A percentile compares a stretch with the other conserved stretches of the same genome.
These are phyloP conservation scores for Tiphia femorata DNA, from an alignment of 2,888 invertebrate species.

Conservation along the genomic window DNA sequence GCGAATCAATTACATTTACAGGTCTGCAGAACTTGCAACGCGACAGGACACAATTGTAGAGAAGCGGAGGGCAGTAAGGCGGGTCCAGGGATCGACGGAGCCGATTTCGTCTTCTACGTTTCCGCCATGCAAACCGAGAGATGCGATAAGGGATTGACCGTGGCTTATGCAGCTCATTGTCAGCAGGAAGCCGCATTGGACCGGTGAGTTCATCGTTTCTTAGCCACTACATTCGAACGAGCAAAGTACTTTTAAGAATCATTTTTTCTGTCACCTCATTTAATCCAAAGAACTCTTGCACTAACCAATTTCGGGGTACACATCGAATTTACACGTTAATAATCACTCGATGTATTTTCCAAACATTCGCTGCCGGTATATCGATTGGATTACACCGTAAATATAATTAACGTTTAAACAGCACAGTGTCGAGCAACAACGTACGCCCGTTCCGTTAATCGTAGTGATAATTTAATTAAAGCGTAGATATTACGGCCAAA, in stretches of 20 bases:
- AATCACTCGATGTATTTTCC: no score
- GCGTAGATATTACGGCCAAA: no score
- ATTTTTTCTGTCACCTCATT: neutral
- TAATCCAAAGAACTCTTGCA: slow-evolving; percentile 9
- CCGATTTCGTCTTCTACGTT: slow-evolving; percentile 97
- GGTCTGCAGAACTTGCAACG: slow-evolving; percentile 90
- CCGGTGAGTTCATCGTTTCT: slow-evolving; percentile 71
- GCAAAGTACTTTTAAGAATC: neutral
- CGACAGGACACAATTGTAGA: slow-evolving; percentile 86
- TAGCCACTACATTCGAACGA: no score
- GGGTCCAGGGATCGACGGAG: slow-evolving; percentile 80
- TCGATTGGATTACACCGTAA: no score
- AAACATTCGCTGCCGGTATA: no score
- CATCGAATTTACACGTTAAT: no score
- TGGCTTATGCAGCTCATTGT: slow-evolving; percentile 98
- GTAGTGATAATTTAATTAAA: no score
- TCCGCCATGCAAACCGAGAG: slow-evolving; percentile 93
- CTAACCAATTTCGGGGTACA: neutral
- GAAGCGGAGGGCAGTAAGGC: slow-evolving; percentile 71
- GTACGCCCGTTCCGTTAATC: no score
- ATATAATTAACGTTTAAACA: no score
- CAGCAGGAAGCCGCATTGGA: slow-evolving; percentile 95
- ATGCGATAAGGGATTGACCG: slow-evolving; percentile 91
- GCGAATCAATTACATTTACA: slow-evolving; percentile 67
- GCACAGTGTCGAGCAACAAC: no score